Evolutionary conservation across 2,113 vertebrate species (phyloP).

Genomic region (Aptenodytes forsteri): DNA sequence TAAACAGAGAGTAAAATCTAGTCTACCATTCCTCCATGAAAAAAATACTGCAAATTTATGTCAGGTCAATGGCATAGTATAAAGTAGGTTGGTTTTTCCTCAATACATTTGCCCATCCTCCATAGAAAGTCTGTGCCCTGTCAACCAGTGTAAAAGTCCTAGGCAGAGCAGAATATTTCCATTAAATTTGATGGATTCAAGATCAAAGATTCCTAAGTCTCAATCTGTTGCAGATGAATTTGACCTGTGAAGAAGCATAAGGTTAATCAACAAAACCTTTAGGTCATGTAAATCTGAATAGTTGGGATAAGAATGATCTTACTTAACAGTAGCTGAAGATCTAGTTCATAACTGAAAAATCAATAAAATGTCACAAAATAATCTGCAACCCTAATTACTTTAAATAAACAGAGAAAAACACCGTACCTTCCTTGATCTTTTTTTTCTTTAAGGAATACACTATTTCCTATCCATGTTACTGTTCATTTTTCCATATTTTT

Average conservation of each 20-base stretch:
- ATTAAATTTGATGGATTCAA: neutral
- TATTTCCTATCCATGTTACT: neutral
- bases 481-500: neutral
- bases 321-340: neutral
- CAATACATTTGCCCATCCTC: neutral
- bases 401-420: neutral
- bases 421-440: neutral
- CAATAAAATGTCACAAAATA: neutral
- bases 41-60: neutral
- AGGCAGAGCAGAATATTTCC: neutral
- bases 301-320: neutral
- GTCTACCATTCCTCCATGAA: neutral
- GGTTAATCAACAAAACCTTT: neutral
- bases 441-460: neutral
- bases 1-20: neutral
- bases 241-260: neutral
- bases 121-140: neutral
- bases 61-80: neutral
- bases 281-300: neutral
- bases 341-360: neutral
- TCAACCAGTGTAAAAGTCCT: neutral
- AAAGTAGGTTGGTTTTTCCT: neutral
- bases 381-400: neutral
- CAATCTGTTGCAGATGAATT: neutral
- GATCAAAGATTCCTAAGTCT: neutral